Conservation (phyloP, 2,797 vertebrate species). For the Sorex maritimensis region DNA sequence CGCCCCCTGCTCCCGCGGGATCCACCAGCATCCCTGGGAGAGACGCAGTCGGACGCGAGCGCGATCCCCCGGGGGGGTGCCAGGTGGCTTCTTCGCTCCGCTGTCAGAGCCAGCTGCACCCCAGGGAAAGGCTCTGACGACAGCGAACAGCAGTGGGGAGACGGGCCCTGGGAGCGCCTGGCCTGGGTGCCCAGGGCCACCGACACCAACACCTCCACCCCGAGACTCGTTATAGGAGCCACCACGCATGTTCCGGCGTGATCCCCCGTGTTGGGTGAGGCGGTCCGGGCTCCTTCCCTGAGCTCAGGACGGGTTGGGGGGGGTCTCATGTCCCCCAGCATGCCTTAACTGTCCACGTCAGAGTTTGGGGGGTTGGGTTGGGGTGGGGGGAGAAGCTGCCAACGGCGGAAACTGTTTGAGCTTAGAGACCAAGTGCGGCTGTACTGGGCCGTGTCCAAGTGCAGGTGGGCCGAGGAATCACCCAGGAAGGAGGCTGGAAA, state of each 20-base stretch:
- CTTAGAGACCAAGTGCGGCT: neutral
- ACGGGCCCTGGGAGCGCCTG: neutral
- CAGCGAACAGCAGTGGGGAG: neutral
- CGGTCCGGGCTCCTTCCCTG: conserved; percentile 3
- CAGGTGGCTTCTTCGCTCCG: no score
- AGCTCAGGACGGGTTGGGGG: neutral
- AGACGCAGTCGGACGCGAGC: no score
- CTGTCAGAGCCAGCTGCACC: no score
- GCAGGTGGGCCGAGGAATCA: neutral
- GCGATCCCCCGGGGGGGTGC: no score
- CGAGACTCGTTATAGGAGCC: neutral
- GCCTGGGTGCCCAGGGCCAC: neutral
- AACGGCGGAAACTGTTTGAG: neutral
- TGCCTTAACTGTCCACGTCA: neutral
- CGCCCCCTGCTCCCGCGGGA: no score
- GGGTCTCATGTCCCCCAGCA: neutral
- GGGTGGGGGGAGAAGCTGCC: neutral
- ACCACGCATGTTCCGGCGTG: neutral
- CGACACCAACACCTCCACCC: neutral
- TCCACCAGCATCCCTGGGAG: no score
- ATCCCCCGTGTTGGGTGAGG: neutral
- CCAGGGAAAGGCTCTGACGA: no score
- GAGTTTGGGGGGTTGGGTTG: neutral
- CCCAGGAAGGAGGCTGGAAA: neutral
- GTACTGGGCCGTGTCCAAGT: neutral